Conservation (phyloP, 2,113 vertebrate genomes). For the Nothobranchius kuhntae region DNA sequence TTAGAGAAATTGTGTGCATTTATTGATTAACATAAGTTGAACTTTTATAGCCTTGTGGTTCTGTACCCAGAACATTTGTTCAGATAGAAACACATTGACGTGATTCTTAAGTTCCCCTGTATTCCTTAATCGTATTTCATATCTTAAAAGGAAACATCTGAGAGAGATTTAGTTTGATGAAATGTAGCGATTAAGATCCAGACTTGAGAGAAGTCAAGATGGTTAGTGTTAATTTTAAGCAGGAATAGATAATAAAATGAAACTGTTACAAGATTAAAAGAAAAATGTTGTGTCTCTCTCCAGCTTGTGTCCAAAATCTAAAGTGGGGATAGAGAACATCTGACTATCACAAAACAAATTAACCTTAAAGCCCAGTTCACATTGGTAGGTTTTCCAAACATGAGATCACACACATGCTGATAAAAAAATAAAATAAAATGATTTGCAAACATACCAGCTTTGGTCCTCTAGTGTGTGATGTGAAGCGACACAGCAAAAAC, state of each 20-base stretch:
- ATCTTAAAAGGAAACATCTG: conserved; percentile 45
- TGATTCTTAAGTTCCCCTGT: conserved; percentile 27
- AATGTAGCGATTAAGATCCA: conserved; percentile 32
- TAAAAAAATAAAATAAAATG: too few relatives aligned
- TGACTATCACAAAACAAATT: too few relatives aligned
- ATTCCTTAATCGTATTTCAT: conserved; percentile 35
- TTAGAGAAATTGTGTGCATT: background rate
- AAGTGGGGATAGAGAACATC: too few relatives aligned
- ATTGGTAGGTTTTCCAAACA: too few relatives aligned
- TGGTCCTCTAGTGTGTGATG: too few relatives aligned
- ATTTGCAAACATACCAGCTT: too few relatives aligned
- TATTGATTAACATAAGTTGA: conserved; percentile 1
- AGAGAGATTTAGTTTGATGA: conserved; percentile 46
- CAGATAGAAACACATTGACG: background rate
- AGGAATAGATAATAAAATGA: conserved; percentile 37
- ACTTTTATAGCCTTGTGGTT: conserved; percentile 6
- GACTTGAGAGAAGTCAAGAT: conserved; percentile 31
- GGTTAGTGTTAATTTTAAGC: conserved; percentile 21
- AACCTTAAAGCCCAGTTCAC: too few relatives aligned
- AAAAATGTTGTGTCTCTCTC: too few relatives aligned
- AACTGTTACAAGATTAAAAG: conserved; percentile 9
- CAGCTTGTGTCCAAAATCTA: too few relatives aligned
- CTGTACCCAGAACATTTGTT: background rate
- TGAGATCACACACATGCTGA: too few relatives aligned
- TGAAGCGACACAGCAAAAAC: too few relatives aligned